A percentile compares a stretch with the other conserved stretches of the same genome.
Evolutionary conservation across 2,113 vertebrate genomes (phyloP).

Genomic region (Pelvicachromis taeniatus): DNA sequence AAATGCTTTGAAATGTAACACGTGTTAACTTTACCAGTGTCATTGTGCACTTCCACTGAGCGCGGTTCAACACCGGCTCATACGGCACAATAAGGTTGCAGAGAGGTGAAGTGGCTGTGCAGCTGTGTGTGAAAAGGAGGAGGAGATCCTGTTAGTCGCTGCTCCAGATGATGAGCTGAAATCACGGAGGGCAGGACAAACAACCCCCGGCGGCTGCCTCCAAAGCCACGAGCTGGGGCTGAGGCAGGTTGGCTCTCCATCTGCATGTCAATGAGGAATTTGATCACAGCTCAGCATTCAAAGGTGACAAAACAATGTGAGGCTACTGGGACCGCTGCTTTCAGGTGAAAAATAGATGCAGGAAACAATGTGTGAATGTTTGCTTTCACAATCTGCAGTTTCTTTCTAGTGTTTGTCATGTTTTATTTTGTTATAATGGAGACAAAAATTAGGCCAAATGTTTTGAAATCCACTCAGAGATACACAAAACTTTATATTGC

Average conservation of each 20-base stretch:
- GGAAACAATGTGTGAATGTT: background rate
- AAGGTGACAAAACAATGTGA: background rate
- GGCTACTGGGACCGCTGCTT: background rate
- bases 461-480: background rate
- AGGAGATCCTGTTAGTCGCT: conserved; percentile 5
- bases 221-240: conserved; percentile 4
- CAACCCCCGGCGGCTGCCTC: background rate
- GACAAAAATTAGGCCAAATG: background rate
- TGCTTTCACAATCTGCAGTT: background rate
- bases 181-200: conserved; percentile 17
- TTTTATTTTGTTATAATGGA: background rate
- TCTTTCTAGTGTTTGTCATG: background rate
- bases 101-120: background rate
- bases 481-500: background rate
- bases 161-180: conserved; percentile 4
- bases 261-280: conserved; percentile 52
- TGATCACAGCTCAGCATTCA: conserved; percentile 38
- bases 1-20: background rate
- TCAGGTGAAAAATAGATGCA: background rate
- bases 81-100: background rate
- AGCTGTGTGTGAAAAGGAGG: conserved; percentile 5
- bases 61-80: background rate
- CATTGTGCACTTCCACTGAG: background rate
- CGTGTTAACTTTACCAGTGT: background rate
- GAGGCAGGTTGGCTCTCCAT: conserved; percentile 18